Percentiles rank a stretch among this genome's conserved stretches.
phyloP scores from a whole-genome alignment of 2,797 vertebrate species.

The Sebastolobus alascanus region DNA sequence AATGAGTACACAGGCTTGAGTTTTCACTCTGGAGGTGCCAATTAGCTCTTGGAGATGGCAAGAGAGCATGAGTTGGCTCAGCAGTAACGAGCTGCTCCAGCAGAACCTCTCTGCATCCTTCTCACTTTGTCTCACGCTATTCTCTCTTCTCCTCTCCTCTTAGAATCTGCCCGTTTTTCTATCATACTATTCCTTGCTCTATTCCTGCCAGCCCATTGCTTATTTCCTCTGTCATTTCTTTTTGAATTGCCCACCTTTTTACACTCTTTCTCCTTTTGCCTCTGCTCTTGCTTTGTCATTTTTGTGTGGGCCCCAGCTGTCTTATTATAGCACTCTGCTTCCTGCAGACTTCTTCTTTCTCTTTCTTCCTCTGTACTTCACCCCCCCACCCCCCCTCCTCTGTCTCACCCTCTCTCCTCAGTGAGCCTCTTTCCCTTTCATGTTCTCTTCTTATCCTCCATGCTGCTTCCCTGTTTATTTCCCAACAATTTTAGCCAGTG shows the following conservation, averaged over 20 bases:
- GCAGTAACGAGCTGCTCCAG: slow-evolving; percentile 72
- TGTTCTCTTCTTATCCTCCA: slow-evolving; percentile 32
- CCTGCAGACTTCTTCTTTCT: slow-evolving; percentile 40
- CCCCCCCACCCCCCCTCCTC: neutral
- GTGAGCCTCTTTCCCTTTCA: slow-evolving; percentile 34
- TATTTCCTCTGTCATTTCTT: slow-evolving; percentile 41
- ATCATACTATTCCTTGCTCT: slow-evolving; percentile 19
- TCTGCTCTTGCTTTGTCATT: slow-evolving; percentile 57
- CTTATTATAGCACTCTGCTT: slow-evolving; percentile 75
- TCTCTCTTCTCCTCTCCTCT: slow-evolving; percentile 49
- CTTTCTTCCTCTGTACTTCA: slow-evolving; percentile 40
- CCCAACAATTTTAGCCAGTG: slow-evolving; percentile 9
- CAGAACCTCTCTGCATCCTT: slow-evolving; percentile 64
- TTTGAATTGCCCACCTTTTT: slow-evolving; percentile 40
- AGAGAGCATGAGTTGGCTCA: slow-evolving; percentile 71
- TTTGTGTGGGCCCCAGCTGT: slow-evolving; percentile 69
- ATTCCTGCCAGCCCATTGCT: slow-evolving; percentile 31
- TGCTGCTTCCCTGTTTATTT: slow-evolving; percentile 38
- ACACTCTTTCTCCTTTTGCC: slow-evolving; percentile 21
- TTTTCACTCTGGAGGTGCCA: slow-evolving; percentile 79
- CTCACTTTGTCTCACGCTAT: slow-evolving; percentile 53
- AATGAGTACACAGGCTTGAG: slow-evolving; percentile 57
- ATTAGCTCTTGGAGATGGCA: slow-evolving; percentile 82
- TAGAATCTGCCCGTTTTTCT: slow-evolving; percentile 32
- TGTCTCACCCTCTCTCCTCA: slow-evolving; percentile 23